phyloP scores from a whole-genome alignment of 1,140 invertebrate genomes.

The Pseudomyrmex cubaensis region DNA sequence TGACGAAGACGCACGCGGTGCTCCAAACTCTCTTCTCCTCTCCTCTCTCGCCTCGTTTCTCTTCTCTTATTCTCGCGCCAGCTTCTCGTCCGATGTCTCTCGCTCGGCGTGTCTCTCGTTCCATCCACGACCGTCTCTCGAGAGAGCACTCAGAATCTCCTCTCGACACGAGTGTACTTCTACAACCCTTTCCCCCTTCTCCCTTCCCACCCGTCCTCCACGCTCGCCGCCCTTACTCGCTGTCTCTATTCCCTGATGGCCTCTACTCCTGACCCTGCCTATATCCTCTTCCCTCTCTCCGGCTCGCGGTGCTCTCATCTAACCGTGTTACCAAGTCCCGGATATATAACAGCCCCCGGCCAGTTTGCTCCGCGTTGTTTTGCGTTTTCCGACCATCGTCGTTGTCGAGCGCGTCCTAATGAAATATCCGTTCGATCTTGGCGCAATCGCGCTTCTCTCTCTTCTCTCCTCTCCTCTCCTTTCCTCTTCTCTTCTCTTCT shows the following conservation, averaged over 20 bases:
- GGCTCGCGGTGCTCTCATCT: conserved; percentile 50
- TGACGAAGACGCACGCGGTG: conserved; percentile 82
- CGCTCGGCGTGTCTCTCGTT: conserved; percentile 75
- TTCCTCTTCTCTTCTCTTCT: too few species aligned
- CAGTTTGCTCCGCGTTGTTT: conserved; percentile 61
- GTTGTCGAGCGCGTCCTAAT: conserved; percentile 24
- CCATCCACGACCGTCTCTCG: conserved; percentile 73
- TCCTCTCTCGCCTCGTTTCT: conserved; percentile 44
- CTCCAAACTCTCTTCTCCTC: conserved; percentile 71
- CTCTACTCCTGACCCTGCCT: conserved; percentile 63
- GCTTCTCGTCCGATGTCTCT: conserved; percentile 78
- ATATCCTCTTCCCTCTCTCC: conserved; percentile 32
- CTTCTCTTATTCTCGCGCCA: conserved; percentile 60
- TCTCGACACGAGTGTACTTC: conserved; percentile 81
- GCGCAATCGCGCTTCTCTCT: neutral
- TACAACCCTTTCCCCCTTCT: conserved; percentile 71
- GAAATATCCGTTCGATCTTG: conserved; percentile 51
- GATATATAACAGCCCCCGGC: conserved; percentile 58
- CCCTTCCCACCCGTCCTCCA: conserved; percentile 80
- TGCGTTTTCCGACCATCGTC: conserved; percentile 58
- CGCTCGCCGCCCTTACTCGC: conserved; percentile 62
- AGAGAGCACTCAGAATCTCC: conserved; percentile 80
- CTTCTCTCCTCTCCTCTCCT: too few species aligned
- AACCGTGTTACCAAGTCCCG: conserved; percentile 69
- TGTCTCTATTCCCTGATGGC: conserved; percentile 79